phyloP scores from a whole-genome alignment of 2,888 invertebrate genomes.

The Corbicula japonica region DNA sequence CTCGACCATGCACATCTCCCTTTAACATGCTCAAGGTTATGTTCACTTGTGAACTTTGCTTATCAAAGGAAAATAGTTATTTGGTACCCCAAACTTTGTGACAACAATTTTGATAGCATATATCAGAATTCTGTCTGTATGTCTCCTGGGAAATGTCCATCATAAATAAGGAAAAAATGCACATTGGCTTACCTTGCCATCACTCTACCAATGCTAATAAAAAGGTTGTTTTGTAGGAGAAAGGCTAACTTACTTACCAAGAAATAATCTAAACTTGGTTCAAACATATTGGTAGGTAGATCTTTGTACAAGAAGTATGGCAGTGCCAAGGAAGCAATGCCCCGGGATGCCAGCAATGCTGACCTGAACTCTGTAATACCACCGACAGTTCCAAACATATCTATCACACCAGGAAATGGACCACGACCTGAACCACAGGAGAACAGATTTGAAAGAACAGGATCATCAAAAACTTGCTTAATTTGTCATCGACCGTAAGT shows the following conservation, averaged over 20 bases:
- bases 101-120: neutral
- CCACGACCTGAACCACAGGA: constrained; percentile 72
- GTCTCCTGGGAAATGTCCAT: neutral
- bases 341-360: constrained; percentile 80
- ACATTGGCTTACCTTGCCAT: no score
- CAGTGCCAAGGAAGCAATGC: constrained; percentile 77
- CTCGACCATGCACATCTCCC: no score
- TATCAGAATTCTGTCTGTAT: neutral
- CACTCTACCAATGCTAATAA: neutral
- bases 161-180: neutral
- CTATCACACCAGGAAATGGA: constrained; percentile 81
- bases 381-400: constrained; percentile 82
- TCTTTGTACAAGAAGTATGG: constrained; percentile 80
- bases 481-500: neutral
- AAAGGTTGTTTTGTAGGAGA: neutral
- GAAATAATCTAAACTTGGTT: constrained; percentile 69
- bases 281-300: constrained; percentile 54
- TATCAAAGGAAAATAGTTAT: no score
- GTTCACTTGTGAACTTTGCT: no score
- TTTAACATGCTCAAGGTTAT: no score
- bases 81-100: neutral
- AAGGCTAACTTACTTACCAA: constrained; percentile 51
- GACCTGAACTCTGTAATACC: constrained; percentile 79
- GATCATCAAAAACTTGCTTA: no score
- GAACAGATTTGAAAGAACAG: no score